phyloP scores from a whole-genome alignment of 2,113 vertebrate genomes.

The Mola mola region DNA sequence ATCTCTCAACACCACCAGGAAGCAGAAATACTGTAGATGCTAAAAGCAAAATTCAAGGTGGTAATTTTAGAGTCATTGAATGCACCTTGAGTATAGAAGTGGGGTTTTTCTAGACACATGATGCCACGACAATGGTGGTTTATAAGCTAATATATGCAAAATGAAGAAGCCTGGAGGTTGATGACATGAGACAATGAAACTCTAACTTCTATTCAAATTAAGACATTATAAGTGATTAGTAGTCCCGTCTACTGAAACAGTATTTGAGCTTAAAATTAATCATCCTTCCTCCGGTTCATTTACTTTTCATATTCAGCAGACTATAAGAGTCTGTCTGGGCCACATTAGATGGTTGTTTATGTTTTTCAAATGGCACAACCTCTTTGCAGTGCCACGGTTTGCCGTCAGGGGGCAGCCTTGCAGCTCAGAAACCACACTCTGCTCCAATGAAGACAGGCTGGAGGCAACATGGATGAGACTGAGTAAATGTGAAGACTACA shows the following conservation, averaged over 20 bases:
- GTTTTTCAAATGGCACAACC: constrained; percentile 27
- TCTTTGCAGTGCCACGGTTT: constrained; percentile 10
- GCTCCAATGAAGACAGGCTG: constrained; percentile 17
- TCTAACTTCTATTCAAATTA: constrained; percentile 24
- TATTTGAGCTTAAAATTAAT: constrained; percentile 38
- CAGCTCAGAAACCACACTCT: background rate
- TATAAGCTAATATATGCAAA: constrained; percentile 6
- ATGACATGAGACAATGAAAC: constrained; percentile 2
- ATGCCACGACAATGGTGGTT: too few relatives aligned
- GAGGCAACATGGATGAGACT: constrained; percentile 26
- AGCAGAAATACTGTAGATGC: background rate
- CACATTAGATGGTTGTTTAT: constrained; percentile 38
- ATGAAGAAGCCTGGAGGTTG: background rate
- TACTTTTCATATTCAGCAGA: constrained; percentile 34
- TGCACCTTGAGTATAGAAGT: too few relatives aligned
- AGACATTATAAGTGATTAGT: constrained; percentile 43
- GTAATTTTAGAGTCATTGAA: constrained; percentile 7
- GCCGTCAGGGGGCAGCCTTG: constrained; percentile 53
- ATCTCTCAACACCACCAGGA: constrained; percentile 2
- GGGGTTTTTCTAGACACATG: too few relatives aligned
- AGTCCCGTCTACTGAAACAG: constrained; percentile 36
- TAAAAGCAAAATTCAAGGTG: background rate
- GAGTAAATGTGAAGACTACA: constrained; percentile 47
- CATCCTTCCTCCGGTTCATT: constrained; percentile 30
- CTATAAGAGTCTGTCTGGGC: constrained; percentile 17